Evolutionary conservation across 2,888 invertebrate genomes (phyloP).

Genomic region (Diabrotica balteata): DNA sequence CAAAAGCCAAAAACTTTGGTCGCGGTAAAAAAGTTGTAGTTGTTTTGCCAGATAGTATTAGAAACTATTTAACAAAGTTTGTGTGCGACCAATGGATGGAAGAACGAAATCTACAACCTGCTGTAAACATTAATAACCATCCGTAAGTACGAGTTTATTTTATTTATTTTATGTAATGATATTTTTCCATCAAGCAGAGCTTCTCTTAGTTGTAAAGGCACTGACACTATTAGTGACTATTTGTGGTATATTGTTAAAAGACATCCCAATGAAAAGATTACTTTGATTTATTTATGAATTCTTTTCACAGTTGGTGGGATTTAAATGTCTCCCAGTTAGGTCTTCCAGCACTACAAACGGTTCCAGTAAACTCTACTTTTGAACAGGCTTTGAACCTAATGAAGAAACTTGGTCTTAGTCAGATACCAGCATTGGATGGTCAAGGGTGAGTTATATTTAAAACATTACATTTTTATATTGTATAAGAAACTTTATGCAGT

Average conservation of each 20-base stretch:
- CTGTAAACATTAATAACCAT: constrained; percentile 52
- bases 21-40: constrained; percentile 89
- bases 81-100: constrained; percentile 96
- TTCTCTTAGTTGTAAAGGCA: too few relatives aligned
- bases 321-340: constrained; percentile 66
- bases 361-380: constrained; percentile 66
- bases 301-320: constrained; percentile 80
- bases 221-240: too few relatives aligned
- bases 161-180: too few relatives aligned
- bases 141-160: constrained; percentile 46
- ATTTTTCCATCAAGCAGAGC: too few relatives aligned
- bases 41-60: constrained; percentile 90
- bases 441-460: constrained; percentile 55
- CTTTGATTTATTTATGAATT: too few relatives aligned
- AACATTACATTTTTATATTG: background rate
- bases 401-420: constrained; percentile 70
- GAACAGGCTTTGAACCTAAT: constrained; percentile 76
- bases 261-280: too few relatives aligned
- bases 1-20: constrained; percentile 69
- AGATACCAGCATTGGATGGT: constrained; percentile 70
- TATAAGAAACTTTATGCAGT: too few relatives aligned
- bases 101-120: constrained; percentile 62
- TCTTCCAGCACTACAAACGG: constrained; percentile 65
- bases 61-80: constrained; percentile 99
- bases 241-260: too few relatives aligned